These are phyloP conservation scores for Pimpla rufipes DNA, from an alignment of 2,888 invertebrate species.

Conservation along the genomic window DNA sequence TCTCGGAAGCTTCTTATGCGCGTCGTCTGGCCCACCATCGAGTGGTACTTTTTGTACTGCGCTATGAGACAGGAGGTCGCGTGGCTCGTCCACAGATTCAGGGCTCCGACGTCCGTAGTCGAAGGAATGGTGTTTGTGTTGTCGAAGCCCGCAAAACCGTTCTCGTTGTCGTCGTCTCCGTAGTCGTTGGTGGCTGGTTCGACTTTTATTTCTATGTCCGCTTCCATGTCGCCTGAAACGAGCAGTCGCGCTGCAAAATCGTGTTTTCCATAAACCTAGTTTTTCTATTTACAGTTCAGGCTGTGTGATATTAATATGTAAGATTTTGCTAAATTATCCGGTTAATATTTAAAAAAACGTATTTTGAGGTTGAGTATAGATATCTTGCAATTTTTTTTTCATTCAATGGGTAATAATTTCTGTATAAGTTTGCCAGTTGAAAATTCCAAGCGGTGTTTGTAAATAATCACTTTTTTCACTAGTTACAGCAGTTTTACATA, in stretches of 20 bases:
- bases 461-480: not conserved
- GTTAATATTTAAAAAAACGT: not conserved
- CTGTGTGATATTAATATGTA: not conserved
- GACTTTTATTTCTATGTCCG: conserved; percentile 75
- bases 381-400: not conserved
- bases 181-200: conserved; percentile 70
- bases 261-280: not conserved
- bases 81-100: conserved; percentile 80
- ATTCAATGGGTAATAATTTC: not conserved
- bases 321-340: not conserved
- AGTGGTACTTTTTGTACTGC: conserved; percentile 80
- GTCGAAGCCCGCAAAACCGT: conserved; percentile 70
- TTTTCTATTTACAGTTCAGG: not conserved
- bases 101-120: conserved; percentile 71
- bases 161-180: conserved; percentile 74
- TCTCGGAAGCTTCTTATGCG: conserved; percentile 79
- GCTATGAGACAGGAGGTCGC: conserved; percentile 80
- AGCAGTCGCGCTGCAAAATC: not conserved
- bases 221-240: conserved; percentile 69
- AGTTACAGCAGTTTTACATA: not conserved
- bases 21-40: conserved; percentile 79
- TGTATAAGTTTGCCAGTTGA: not conserved
- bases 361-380: not conserved
- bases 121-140: conserved; percentile 66
- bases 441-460: not conserved